A percentile compares a stretch with the other conserved stretches of the same genome.
Conservation (phyloP, 1,140 invertebrate genomes). For the Phymorhynchus buccinoides region DNA sequence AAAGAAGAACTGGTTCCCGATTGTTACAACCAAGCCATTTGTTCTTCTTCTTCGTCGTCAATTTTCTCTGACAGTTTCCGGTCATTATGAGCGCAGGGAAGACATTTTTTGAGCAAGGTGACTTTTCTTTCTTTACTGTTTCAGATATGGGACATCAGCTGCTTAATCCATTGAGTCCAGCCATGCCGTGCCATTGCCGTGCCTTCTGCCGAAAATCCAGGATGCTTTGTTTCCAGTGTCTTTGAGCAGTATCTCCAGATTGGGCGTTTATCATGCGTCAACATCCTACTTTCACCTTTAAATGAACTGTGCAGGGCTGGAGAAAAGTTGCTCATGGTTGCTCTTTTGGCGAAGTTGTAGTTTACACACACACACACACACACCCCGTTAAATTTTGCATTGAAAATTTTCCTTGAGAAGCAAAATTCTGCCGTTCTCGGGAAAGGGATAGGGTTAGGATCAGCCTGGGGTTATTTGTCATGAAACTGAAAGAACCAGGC, state of each 20-base stretch:
- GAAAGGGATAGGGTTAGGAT: no score
- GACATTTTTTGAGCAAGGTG: not conserved
- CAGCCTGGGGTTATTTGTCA: no score
- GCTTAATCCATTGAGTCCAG: conserved; percentile 58
- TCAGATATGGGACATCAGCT: conserved; percentile 71
- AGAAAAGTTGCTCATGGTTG: not conserved
- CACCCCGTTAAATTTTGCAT: no score
- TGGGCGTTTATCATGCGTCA: not conserved
- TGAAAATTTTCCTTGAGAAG: no score
- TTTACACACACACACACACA: no score
- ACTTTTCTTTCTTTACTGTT: conserved; percentile 74
- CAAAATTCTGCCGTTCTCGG: no score
- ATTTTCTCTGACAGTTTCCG: not conserved
- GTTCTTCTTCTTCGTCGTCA: not conserved
- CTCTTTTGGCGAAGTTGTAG: not conserved
- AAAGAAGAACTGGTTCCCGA: not conserved
- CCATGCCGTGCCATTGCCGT: conserved; percentile 9
- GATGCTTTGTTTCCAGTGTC: not conserved
- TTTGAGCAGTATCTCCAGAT: not conserved
- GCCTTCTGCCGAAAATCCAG: not conserved
- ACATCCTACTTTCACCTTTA: no score
- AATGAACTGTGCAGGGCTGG: not conserved
- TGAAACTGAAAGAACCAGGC: no score
- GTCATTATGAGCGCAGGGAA: no score
- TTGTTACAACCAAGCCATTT: not conserved